Conservation (phyloP, 2,797 vertebrate genomes). For the Chanos chanos region DNA sequence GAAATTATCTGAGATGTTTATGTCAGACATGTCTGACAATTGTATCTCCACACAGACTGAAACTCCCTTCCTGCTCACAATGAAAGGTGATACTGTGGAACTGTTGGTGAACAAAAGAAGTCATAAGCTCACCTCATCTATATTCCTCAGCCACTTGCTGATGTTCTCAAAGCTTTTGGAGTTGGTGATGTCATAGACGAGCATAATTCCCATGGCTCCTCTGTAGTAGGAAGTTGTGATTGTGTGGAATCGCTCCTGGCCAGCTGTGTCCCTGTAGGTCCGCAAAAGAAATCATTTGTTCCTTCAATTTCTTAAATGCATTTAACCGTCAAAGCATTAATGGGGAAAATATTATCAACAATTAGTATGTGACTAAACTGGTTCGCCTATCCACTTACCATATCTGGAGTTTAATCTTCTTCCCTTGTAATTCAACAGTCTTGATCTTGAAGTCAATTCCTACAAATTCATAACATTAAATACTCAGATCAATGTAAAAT, state of each 20-base stretch:
- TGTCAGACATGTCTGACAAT: no score
- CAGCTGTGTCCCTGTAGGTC: constrained; percentile 88
- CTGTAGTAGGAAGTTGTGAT: constrained; percentile 96
- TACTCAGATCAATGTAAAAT: constrained; percentile 20
- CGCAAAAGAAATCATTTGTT: background rate
- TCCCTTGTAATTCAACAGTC: constrained; percentile 95
- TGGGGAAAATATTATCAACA: background rate
- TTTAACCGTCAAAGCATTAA: background rate
- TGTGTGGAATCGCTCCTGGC: constrained; percentile 92
- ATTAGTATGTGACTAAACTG: background rate
- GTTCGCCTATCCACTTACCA: constrained; percentile 75
- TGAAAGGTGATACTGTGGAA: no score
- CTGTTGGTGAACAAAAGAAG: no score
- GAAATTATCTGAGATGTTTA: no score
- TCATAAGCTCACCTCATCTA: constrained; percentile 75
- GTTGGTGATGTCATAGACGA: constrained; percentile 92
- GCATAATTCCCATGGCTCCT: constrained; percentile 95
- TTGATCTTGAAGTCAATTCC: constrained; percentile 99
- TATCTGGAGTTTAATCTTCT: constrained; percentile 98
- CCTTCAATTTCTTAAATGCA: no score
- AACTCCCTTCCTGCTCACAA: no score
- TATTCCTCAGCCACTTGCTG: constrained; percentile 89
- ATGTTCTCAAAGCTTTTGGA: constrained; percentile 90
- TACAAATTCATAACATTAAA: constrained; percentile 42
- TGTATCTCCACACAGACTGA: no score